These are phyloP conservation scores for Sebastes wilsoni DNA, from an alignment of 2,797 vertebrate species.

Conservation along the genomic window DNA sequence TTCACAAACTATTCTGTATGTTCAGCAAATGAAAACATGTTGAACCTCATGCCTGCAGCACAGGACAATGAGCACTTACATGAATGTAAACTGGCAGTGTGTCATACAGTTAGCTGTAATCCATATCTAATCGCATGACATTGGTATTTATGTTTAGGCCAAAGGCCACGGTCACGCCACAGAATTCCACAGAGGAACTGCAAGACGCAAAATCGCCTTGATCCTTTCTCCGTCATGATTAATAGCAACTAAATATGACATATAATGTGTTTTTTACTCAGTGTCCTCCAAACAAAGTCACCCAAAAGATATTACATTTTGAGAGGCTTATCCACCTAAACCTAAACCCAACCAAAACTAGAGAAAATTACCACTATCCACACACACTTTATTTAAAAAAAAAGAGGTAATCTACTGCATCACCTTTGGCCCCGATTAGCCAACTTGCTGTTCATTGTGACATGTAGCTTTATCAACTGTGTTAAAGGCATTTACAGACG, in stretches of 20 bases:
- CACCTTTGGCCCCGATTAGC: too few relatives aligned
- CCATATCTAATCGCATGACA: not conserved
- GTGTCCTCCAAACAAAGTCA: not conserved
- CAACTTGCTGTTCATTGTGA: too few relatives aligned
- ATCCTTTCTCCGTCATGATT: not conserved
- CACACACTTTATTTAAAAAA: not conserved
- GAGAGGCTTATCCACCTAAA: too few relatives aligned
- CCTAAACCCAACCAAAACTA: too few relatives aligned
- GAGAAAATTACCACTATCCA: too few relatives aligned
- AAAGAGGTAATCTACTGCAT: too few relatives aligned
- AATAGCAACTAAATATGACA: not conserved
- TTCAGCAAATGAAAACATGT: not conserved
- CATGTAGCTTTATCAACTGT: too few relatives aligned
- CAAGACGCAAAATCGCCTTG: not conserved
- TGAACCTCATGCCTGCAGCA: not conserved
- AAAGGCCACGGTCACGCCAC: not conserved
- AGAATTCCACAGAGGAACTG: slow-evolving; percentile 5
- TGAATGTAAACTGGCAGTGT: not conserved
- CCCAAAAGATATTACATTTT: not conserved
- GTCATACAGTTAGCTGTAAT: not conserved
- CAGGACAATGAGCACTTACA: not conserved
- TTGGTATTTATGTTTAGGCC: not conserved
- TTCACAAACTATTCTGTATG: not conserved
- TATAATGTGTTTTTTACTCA: not conserved
- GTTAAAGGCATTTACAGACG: too few relatives aligned